These are phyloP conservation scores for Idaea aversata DNA, from an alignment of 2,888 invertebrate genomes.

Conservation along the genomic window DNA sequence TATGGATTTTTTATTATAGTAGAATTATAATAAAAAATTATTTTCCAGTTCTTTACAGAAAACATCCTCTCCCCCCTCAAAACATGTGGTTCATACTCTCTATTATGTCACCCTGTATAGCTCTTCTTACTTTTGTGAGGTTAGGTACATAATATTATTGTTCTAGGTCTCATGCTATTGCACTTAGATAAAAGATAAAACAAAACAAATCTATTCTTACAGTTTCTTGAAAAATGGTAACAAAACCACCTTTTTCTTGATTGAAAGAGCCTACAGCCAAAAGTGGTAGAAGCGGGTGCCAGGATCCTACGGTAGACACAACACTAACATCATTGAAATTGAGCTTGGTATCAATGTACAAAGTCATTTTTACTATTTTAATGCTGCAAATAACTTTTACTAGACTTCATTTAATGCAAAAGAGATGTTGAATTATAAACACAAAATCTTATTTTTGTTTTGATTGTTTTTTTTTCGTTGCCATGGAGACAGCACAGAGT, in stretches of 20 bases:
- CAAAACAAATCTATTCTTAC: constrained; percentile 69
- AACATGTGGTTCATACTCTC: too few species aligned
- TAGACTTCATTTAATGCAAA: not conserved
- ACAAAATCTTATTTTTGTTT: not conserved
- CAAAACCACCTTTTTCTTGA: constrained; percentile 93
- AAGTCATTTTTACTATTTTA: constrained; percentile 80
- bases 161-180: not conserved
- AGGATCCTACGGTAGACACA: constrained; percentile 89
- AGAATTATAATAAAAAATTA: too few species aligned
- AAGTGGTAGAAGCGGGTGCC: constrained; percentile 90
- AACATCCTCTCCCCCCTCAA: too few species aligned
- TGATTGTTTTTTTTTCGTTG: constrained; percentile 7
- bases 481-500: constrained; percentile 4
- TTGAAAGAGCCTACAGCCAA: constrained; percentile 93
- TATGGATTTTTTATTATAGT: too few species aligned
- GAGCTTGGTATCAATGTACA: constrained; percentile 92
- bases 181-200: not conserved
- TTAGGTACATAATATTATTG: not conserved
- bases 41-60: too few species aligned
- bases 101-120: too few species aligned
- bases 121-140: not conserved
- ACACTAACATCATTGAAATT: constrained; percentile 86
- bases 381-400: not conserved
- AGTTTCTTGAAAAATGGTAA: constrained; percentile 92
- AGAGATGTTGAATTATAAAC: not conserved